These are phyloP conservation scores for Mixornis gularis DNA, from an alignment of 2,113 vertebrate species.

Conservation along the genomic window DNA sequence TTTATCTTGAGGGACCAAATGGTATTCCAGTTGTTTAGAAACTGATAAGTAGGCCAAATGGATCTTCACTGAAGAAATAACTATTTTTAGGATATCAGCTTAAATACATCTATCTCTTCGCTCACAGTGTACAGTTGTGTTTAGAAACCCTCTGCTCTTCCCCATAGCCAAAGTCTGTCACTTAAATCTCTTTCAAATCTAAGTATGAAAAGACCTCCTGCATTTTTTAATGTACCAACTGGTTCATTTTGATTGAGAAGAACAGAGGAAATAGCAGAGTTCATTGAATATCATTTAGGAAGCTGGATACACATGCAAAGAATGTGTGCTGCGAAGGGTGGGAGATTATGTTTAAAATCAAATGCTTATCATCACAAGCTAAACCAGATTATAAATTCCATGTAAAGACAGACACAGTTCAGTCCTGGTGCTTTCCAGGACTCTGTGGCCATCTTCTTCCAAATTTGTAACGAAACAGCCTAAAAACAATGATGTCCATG, in stretches of 20 bases:
- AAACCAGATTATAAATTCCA: not conserved
- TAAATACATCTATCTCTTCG: not conserved
- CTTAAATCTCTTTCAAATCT: not conserved
- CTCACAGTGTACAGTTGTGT: not conserved
- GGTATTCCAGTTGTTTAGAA: constrained; percentile 35
- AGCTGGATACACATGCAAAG: not conserved
- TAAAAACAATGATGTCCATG: not conserved
- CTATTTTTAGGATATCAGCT: constrained; percentile 42
- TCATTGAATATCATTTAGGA: not conserved
- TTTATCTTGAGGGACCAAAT: constrained; percentile 38
- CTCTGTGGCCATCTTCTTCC: not conserved
- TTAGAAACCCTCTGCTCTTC: not conserved
- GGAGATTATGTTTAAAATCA: not conserved
- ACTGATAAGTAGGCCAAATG: constrained; percentile 44
- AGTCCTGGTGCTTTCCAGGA: not conserved
- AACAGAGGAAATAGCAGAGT: not conserved
- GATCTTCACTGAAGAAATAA: constrained; percentile 29
- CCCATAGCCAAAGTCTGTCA: not conserved
- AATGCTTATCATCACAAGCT: not conserved
- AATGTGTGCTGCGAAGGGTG: not conserved
- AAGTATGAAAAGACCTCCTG: not conserved
- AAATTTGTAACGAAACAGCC: not conserved
- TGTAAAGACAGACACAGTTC: not conserved
- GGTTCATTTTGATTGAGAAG: not conserved
- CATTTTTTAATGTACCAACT: not conserved